phyloP scores from a whole-genome alignment of 2,797 vertebrate species.

The Erethizon dorsatum region DNA sequence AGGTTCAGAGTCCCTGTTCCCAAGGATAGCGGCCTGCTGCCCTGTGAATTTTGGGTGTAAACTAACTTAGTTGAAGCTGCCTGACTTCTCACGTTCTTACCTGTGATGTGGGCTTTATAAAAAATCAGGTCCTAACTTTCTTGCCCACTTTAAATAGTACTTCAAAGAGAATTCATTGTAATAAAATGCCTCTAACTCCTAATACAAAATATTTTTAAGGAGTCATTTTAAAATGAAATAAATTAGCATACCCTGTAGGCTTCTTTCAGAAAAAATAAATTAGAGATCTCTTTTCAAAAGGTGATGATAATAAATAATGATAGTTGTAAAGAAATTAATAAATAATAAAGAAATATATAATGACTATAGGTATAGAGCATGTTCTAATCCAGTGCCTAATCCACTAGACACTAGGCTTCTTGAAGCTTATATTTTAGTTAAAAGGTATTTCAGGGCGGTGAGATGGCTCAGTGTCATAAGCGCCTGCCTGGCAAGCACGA shows the following conservation, averaged over 20 bases:
- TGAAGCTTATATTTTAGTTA: conserved; percentile 27
- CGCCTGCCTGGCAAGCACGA: no score
- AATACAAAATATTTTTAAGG: not conserved
- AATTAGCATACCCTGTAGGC: not conserved
- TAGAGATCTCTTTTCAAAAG: conserved; percentile 2
- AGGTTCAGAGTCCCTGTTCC: not conserved
- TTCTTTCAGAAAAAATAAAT: conserved; percentile 22
- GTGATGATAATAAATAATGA: not conserved
- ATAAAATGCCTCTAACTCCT: not conserved
- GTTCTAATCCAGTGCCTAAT: not conserved
- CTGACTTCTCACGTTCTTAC: not conserved
- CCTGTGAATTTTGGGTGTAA: not conserved
- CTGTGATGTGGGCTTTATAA: not conserved
- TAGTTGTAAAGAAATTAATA: not conserved
- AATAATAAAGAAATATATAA: not conserved
- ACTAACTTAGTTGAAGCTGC: not conserved
- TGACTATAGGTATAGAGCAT: not conserved
- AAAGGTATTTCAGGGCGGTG: not conserved
- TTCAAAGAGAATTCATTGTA: not conserved
- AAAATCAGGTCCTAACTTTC: not conserved
- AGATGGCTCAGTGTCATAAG: no score
- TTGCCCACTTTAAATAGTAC: not conserved
- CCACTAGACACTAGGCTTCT: not conserved
- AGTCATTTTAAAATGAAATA: not conserved
- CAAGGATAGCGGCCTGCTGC: not conserved